phyloP scores from a whole-genome alignment of 2,113 vertebrate species.

The Chaenocephalus aceratus region DNA sequence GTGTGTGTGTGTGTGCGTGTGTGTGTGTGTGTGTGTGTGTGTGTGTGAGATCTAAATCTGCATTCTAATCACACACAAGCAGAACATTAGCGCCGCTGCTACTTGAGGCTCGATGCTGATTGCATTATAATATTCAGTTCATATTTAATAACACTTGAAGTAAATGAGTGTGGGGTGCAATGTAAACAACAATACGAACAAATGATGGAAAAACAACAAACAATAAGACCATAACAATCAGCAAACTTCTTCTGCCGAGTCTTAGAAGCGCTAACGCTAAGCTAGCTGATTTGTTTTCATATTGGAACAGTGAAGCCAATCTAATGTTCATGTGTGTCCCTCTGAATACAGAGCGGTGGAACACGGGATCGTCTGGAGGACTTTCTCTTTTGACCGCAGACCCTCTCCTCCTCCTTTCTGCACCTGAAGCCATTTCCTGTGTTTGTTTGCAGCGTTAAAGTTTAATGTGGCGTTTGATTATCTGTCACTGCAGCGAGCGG shows the following conservation, averaged over 20 bases:
- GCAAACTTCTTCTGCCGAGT: background rate
- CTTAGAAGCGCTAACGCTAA: too few species aligned
- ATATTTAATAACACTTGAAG: slow-evolving; percentile 28
- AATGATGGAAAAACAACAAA: background rate
- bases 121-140: slow-evolving; percentile 42
- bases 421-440: slow-evolving; percentile 11
- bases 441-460: slow-evolving; percentile 22
- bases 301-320: too few species aligned
- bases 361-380: too few species aligned
- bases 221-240: background rate
- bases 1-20: background rate
- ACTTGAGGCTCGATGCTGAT: slow-evolving; percentile 15
- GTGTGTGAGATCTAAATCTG: background rate
- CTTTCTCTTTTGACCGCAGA: background rate
- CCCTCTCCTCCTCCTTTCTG: background rate
- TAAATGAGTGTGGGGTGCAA: background rate
- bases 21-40: background rate
- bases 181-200: background rate
- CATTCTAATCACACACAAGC: background rate
- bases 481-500: background rate
- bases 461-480: slow-evolving; percentile 14
- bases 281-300: too few species aligned
- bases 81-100: background rate
- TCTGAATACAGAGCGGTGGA: too few species aligned
- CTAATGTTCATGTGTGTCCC: too few species aligned